Evolutionary conservation across 2,888 invertebrate species (phyloP).

Genomic region (Tuberolachnus salignus): DNA sequence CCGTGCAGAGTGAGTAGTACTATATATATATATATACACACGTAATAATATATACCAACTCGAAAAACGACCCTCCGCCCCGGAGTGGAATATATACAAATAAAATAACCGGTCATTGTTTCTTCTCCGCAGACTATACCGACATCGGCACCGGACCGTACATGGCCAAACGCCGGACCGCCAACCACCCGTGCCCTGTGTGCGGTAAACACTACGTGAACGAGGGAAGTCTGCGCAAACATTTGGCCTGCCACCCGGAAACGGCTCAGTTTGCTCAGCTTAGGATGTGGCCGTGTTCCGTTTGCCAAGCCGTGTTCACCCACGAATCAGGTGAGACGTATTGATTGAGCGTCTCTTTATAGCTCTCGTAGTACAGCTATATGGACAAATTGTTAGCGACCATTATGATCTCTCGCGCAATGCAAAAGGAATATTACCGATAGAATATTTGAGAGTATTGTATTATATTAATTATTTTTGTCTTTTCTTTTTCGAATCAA

Average conservation of each 20-base stretch:
- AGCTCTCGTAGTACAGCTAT: too few species aligned
- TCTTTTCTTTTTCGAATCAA: too few species aligned
- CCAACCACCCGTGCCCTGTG: conserved; percentile 93
- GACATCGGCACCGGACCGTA: conserved; percentile 74
- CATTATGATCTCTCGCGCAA: too few species aligned
- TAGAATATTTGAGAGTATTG: too few species aligned
- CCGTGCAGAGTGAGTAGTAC: conserved; percentile 33
- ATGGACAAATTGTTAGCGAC: too few species aligned
- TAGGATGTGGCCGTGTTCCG: conserved; percentile 95
- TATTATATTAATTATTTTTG: too few species aligned
- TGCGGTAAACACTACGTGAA: conserved; percentile 96
- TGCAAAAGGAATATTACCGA: too few species aligned
- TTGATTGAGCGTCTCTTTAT: too few species aligned
- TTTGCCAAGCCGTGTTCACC: conserved; percentile 93
- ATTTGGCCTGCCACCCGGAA: conserved; percentile 92
- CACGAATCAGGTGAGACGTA: conserved; percentile 84
- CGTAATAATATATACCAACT: not conserved
- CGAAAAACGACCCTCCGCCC: not conserved
- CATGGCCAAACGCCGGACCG: conserved; percentile 91
- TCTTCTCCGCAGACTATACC: conserved; percentile 61
- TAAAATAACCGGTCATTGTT: not conserved
- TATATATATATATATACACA: too few species aligned
- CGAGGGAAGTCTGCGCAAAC: conserved; percentile 90
- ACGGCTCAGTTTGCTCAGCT: conserved; percentile 84
- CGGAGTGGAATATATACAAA: not conserved